These are phyloP conservation scores for Timandra comae DNA, from an alignment of 2,888 invertebrate genomes.

Conservation along the genomic window DNA sequence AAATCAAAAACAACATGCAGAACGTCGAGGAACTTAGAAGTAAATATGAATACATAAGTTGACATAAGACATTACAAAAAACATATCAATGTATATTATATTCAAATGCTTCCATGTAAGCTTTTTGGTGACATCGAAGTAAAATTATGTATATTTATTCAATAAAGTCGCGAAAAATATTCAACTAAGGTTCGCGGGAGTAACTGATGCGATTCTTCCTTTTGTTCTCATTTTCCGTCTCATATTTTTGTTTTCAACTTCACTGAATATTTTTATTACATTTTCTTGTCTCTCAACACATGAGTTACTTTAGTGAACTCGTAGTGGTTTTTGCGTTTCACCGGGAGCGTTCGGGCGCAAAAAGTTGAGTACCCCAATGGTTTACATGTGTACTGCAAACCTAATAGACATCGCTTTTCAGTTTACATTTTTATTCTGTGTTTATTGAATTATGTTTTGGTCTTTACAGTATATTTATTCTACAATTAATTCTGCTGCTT, in stretches of 20 bases:
- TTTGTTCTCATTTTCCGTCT: slow-evolving; percentile 58
- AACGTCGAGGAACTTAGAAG: too few relatives aligned
- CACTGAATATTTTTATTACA: slow-evolving; percentile 64
- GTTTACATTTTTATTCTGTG: too few relatives aligned
- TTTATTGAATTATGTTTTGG: too few relatives aligned
- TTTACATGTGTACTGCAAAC: too few relatives aligned
- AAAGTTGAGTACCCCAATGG: slow-evolving; percentile 27
- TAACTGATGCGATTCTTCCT: slow-evolving; percentile 59
- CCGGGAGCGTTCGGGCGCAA: slow-evolving; percentile 31
- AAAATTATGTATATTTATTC: slow-evolving; percentile 68
- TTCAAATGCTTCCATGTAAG: slow-evolving; percentile 32
- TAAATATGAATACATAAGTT: too few relatives aligned
- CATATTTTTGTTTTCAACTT: slow-evolving; percentile 68
- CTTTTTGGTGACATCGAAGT: slow-evolving; percentile 47
- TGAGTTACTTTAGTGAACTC: slow-evolving; percentile 44
- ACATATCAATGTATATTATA: slow-evolving; percentile 6
- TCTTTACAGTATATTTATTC: too few relatives aligned
- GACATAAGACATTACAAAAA: too few relatives aligned
- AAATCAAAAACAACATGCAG: too few relatives aligned
- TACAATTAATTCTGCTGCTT: too few relatives aligned
- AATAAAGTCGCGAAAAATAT: slow-evolving; percentile 63
- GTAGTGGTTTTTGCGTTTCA: slow-evolving; percentile 34
- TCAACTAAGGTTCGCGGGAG: slow-evolving; percentile 49
- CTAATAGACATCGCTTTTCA: too few relatives aligned
- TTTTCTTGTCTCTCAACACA: slow-evolving; percentile 59